Base-by-base conservation (phyloP, 2,888 invertebrate genomes). In the Idaea dimidiata region DNA sequence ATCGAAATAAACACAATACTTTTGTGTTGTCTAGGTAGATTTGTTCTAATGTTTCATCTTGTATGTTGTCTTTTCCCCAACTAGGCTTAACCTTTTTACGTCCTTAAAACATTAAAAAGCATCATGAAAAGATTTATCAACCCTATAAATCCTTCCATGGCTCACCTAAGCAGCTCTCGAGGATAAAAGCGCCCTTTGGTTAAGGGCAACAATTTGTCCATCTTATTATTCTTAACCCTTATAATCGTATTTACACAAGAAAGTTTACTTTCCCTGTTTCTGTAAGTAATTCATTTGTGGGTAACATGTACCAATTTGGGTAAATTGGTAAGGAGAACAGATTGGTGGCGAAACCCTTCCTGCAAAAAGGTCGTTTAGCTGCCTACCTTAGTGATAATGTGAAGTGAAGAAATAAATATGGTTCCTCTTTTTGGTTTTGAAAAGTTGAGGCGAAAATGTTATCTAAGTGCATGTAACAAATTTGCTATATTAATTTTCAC, bases 201-300 rank as follows among this genome's bases (percentile, higher is more conserved):
- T 65, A 73, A 81, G 81, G 77, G 84, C 83, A 85, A 86, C 84
- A 83, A 89, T 89, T 88, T 85, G 86, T 76, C 72, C 81, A 79
- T 87, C 86, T 88, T 86, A 88, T 90, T 88, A 86, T 86, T 81
- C 83, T 76, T 72, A 76, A 79, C 86, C 85, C 83, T 77, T 82
- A 72, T 86, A 87, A 88, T 86, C 78, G 79, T 80, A 82, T 88
- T 85, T 80, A 75, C 70, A 71, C 72, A 43, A 43, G 43, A 10
- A 43, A 43, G 43, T 43, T 43, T 43, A 43, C 43, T 43, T 43
- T 43, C 43, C 43, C 10, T 43, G 43, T 43, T 43, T 43, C 14
- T 43, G 8, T 43, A 43, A 43, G 43, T 43, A 43, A 43, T 43
- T 43, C 43, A 43, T 43, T 43, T 43, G 43, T 43, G 43, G 43